Conservation (phyloP, 2,113 vertebrate species). For the Colaptes auratus region DNA sequence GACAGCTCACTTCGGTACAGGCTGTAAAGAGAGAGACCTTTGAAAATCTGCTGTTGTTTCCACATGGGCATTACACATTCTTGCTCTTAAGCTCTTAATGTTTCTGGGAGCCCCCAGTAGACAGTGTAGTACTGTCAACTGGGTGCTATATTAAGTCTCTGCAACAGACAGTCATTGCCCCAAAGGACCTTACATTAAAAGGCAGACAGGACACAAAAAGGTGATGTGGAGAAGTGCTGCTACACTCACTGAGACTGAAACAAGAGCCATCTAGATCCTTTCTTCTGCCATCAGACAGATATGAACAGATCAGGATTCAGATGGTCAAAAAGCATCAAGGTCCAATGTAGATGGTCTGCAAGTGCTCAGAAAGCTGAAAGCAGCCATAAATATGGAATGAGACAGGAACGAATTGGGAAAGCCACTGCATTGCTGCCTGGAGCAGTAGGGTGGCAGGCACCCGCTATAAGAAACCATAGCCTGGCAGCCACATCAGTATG, state of each 20-base stretch:
- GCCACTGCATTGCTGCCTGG: accelerated
- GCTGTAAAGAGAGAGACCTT: not conserved
- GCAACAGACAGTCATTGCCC: not conserved
- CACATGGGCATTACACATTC: not conserved
- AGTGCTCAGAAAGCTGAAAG: not conserved
- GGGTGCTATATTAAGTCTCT: not conserved
- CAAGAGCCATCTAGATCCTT: not conserved
- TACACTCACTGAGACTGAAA: not conserved
- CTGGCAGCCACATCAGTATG: not conserved
- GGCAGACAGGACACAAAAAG: not conserved
- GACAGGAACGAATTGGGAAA: not conserved
- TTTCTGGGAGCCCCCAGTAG: not conserved
- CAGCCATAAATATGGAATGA: not conserved
- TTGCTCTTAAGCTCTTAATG: not conserved
- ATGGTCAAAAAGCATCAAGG: not conserved
- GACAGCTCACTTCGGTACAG: conserved; percentile 17
- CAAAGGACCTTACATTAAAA: not conserved
- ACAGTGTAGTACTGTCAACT: not conserved
- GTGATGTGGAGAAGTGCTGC: not conserved
- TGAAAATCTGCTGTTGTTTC: conserved; percentile 35
- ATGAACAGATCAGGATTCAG: not conserved
- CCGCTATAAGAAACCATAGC: not conserved
- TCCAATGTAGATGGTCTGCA: not conserved
- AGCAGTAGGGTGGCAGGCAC: not conserved
- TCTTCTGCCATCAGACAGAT: not conserved